phyloP scores from a whole-genome alignment of 2,113 vertebrate species.

The Melanotaenia duboulayi region DNA sequence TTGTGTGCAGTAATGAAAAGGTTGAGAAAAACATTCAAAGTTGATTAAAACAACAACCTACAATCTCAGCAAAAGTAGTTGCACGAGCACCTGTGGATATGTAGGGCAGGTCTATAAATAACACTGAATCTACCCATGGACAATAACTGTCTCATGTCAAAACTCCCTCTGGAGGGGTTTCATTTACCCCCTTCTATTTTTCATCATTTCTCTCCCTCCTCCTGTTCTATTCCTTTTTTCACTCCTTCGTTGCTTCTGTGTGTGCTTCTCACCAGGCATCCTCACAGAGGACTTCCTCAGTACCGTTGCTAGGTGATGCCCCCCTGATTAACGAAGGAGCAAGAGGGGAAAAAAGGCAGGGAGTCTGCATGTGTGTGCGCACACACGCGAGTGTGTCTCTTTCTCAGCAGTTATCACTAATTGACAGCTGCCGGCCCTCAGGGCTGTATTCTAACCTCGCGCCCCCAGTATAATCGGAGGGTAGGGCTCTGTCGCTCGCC shows the following conservation, averaged over 20 bases:
- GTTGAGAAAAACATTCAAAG: background rate
- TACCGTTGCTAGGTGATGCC: slow-evolving; percentile 95
- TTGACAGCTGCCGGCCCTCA: slow-evolving; percentile 98
- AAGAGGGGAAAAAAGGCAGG: slow-evolving; percentile 30
- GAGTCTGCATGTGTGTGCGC: slow-evolving; percentile 25
- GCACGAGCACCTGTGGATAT: slow-evolving; percentile 51
- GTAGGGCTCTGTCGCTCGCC: slow-evolving; percentile 88
- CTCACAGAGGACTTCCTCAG: slow-evolving; percentile 85
- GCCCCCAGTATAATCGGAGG: slow-evolving; percentile 93
- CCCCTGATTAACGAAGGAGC: slow-evolving; percentile 86
- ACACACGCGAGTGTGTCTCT: slow-evolving; percentile 52
- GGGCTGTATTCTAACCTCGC: slow-evolving; percentile 94
- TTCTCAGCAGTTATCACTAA: slow-evolving; percentile 93
- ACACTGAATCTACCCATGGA: slow-evolving; percentile 10
- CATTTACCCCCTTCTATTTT: slow-evolving; percentile 59
- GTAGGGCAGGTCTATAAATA: slow-evolving; percentile 32
- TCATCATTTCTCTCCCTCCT: slow-evolving; percentile 57
- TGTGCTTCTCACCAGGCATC: slow-evolving; percentile 79
- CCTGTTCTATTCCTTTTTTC: slow-evolving; percentile 50
- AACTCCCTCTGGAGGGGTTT: slow-evolving; percentile 65
- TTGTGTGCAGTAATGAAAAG: slow-evolving; percentile 24
- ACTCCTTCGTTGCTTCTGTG: slow-evolving; percentile 66
- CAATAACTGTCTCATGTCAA: slow-evolving; percentile 39
- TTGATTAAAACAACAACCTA: slow-evolving; percentile 44
- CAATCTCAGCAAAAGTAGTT: background rate